Percentiles rank a stretch among this genome's conserved stretches.
phyloP scores from a whole-genome alignment of 2,113 vertebrate genomes.

The Hippotragus niger region DNA sequence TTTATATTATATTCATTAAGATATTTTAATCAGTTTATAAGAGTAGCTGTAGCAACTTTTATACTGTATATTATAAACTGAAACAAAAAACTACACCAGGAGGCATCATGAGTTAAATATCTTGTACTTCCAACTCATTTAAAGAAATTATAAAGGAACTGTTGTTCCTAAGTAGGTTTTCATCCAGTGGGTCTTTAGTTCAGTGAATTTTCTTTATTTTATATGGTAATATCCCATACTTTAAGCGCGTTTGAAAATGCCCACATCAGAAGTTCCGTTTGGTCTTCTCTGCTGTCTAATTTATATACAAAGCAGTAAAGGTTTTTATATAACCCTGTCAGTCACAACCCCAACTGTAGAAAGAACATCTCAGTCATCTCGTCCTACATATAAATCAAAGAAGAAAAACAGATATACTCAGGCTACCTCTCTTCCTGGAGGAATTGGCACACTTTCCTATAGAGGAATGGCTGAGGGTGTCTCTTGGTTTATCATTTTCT shows the following conservation, averaged over 20 bases:
- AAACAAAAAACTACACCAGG: neutral
- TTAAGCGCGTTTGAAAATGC: neutral
- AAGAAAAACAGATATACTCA: neutral
- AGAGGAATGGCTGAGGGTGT: neutral
- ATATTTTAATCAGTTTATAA: conserved; percentile 6
- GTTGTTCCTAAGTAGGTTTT: neutral
- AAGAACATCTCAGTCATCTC: neutral
- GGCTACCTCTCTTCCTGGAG: neutral
- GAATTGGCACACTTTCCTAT: neutral
- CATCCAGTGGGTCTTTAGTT: neutral
- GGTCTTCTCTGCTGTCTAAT: neutral
- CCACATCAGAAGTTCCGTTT: neutral
- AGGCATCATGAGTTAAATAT: neutral
- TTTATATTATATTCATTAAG: neutral
- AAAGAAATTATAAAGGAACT: neutral
- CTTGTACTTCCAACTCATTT: neutral
- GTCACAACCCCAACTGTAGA: neutral
- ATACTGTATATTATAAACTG: neutral
- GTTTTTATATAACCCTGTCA: neutral
- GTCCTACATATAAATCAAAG: neutral
- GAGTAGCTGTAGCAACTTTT: neutral
- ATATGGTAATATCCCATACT: neutral
- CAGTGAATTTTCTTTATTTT: neutral
- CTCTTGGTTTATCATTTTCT: neutral
- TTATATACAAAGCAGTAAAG: neutral